phyloP scores from a whole-genome alignment of 1,140 invertebrate genomes.

The Drosophila pandora region DNA sequence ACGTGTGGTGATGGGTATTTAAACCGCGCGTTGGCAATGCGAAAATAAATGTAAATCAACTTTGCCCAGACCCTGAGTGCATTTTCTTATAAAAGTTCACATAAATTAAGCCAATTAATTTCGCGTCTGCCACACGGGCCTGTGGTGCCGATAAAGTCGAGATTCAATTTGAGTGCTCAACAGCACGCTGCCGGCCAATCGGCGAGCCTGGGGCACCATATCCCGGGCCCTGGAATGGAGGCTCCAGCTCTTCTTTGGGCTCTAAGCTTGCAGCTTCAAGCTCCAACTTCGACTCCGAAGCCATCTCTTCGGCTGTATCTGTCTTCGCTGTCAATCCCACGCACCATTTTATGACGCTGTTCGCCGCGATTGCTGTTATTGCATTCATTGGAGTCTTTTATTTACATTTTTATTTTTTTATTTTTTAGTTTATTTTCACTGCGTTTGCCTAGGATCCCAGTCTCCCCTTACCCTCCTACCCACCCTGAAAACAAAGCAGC shows the following conservation, averaged over 20 bases:
- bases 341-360: constrained; percentile 70
- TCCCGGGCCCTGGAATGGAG: constrained; percentile 13
- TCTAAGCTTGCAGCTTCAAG: neutral
- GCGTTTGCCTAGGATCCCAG: constrained; percentile 22
- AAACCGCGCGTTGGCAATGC: constrained; percentile 31
- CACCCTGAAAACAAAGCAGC: constrained; percentile 46
- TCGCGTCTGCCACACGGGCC: constrained; percentile 61
- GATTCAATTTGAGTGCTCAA: constrained; percentile 72
- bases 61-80: constrained; percentile 31
- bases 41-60: constrained; percentile 54
- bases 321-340: constrained; percentile 70
- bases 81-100: constrained; percentile 57
- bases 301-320: constrained; percentile 32
- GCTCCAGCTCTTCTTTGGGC: neutral
- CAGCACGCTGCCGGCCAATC: constrained; percentile 37
- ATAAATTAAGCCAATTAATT: constrained; percentile 78
- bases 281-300: constrained; percentile 2
- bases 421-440: constrained; percentile 59
- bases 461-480: neutral
- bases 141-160: constrained; percentile 69
- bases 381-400: constrained; percentile 73
- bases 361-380: constrained; percentile 66
- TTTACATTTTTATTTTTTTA: constrained; percentile 70
- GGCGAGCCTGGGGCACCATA: constrained; percentile 11
- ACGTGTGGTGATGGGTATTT: constrained; percentile 38